Percentiles rank a stretch among this genome's conserved stretches.
phyloP scores from a whole-genome alignment of 2,113 vertebrate genomes.

The Trochalopteron elliotii region DNA sequence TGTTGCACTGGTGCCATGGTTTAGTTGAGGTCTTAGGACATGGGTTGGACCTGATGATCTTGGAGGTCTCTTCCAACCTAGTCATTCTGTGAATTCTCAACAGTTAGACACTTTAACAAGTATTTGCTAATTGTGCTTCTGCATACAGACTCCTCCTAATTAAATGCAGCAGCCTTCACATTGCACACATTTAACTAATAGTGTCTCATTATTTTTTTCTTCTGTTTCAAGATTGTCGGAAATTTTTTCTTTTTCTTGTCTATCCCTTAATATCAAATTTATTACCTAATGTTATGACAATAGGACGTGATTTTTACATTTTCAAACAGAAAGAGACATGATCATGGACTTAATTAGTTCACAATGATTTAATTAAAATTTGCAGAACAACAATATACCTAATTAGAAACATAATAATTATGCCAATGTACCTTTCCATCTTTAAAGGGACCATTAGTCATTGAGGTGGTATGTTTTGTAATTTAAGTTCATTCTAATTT shows the following conservation, averaged over 20 bases:
- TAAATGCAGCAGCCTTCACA: not conserved
- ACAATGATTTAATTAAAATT: slow-evolving; percentile 71
- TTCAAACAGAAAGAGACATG: slow-evolving; percentile 61
- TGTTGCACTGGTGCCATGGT: not conserved
- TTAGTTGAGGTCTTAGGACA: not conserved
- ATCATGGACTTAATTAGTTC: slow-evolving; percentile 68
- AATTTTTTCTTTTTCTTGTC: not conserved
- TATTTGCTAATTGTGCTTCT: not conserved
- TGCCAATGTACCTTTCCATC: slow-evolving; percentile 62
- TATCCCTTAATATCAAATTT: not conserved
- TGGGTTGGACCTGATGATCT: not conserved
- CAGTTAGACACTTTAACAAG: not conserved
- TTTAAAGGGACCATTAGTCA: slow-evolving; percentile 56
- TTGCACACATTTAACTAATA: not conserved
- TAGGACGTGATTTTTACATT: slow-evolving; percentile 25
- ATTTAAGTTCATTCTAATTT: slow-evolving; percentile 71
- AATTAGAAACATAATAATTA: slow-evolving; percentile 64
- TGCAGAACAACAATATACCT: slow-evolving; percentile 61
- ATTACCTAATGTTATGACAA: slow-evolving; percentile 28
- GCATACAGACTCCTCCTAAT: not conserved
- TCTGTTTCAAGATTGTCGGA: not conserved
- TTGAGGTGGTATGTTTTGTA: slow-evolving; percentile 52
- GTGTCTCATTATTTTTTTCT: not conserved
- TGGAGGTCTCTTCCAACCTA: not conserved
- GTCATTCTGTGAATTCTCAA: not conserved